Evolutionary conservation across 2,113 vertebrate genomes (phyloP).

Genomic region (Cyanistes caeruleus): DNA sequence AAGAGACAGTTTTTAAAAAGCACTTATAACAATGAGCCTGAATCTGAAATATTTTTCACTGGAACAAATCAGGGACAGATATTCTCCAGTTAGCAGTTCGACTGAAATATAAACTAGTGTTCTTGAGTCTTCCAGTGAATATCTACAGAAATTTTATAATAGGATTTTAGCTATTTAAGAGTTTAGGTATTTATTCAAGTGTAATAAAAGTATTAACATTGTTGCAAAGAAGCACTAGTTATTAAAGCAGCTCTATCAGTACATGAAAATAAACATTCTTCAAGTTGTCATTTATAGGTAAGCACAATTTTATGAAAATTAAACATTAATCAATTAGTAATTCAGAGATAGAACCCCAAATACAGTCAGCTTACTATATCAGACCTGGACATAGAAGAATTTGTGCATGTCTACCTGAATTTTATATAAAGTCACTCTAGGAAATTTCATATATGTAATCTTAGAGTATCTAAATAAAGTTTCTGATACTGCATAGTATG

Average conservation of each 20-base stretch:
- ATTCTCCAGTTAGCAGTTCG: background rate
- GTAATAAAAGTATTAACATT: background rate
- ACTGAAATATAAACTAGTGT: background rate
- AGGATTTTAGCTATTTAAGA: background rate
- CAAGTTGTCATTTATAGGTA: background rate
- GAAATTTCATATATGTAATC: background rate
- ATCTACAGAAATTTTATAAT: background rate
- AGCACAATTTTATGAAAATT: background rate
- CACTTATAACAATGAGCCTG: background rate
- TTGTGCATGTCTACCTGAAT: background rate
- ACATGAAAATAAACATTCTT: background rate
- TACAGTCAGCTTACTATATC: background rate
- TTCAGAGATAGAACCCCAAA: background rate
- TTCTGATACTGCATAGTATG: background rate
- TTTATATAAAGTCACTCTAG: background rate
- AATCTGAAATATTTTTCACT: background rate
- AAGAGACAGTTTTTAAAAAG: background rate
- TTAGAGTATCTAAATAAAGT: background rate
- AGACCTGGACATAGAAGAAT: background rate
- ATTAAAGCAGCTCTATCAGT: background rate
- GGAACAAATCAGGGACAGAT: background rate
- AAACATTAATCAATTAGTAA: background rate
- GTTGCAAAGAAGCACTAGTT: background rate
- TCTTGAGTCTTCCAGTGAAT: background rate
- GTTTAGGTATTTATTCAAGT: background rate